Percentiles rank a stretch among this genome's conserved stretches.
phyloP scores from a whole-genome alignment of 1,140 invertebrate species.

The Drosophila pseudoobscura region DNA sequence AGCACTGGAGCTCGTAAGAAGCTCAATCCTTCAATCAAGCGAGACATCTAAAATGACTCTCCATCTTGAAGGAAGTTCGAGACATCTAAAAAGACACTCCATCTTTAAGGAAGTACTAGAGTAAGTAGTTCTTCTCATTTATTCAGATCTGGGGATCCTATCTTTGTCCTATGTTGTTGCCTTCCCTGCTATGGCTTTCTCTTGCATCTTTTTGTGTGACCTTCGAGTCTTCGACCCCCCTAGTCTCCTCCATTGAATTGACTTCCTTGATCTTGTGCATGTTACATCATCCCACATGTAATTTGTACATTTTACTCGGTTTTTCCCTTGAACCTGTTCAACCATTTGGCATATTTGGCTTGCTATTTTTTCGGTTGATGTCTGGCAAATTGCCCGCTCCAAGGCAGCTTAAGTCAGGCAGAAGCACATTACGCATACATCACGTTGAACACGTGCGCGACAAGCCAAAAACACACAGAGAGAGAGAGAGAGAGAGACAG shows the following conservation, averaged over 20 bases:
- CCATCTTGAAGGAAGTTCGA: no score
- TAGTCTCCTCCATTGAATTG: neutral
- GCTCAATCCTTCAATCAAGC: no score
- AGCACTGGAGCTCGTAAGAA: no score
- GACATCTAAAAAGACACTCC: no score
- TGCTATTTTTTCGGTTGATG: slow-evolving; percentile 17
- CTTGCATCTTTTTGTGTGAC: neutral
- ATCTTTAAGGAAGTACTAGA: no score
- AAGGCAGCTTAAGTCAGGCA: slow-evolving; percentile 51
- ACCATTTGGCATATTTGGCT: slow-evolving; percentile 33
- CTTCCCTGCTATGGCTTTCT: no score
- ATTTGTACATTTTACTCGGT: neutral
- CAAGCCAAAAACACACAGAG: slow-evolving; percentile 17
- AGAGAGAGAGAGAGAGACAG: slow-evolving; percentile 1
- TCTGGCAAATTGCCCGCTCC: slow-evolving; percentile 41
- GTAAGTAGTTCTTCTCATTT: no score
- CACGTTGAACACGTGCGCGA: slow-evolving; percentile 58
- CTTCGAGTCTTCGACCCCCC: neutral
- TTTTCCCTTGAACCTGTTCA: slow-evolving; percentile 19
- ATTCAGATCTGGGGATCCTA: no score
- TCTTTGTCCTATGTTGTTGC: no score
- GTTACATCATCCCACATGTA: no score
- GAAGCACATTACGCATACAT: slow-evolving; percentile 76
- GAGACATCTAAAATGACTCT: no score
- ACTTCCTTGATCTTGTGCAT: slow-evolving; percentile 18